A percentile compares a stretch with the other conserved stretches of the same genome.
Conservation (phyloP, 2,888 invertebrate genomes). For the Pristionchus maxplancki region DNA sequence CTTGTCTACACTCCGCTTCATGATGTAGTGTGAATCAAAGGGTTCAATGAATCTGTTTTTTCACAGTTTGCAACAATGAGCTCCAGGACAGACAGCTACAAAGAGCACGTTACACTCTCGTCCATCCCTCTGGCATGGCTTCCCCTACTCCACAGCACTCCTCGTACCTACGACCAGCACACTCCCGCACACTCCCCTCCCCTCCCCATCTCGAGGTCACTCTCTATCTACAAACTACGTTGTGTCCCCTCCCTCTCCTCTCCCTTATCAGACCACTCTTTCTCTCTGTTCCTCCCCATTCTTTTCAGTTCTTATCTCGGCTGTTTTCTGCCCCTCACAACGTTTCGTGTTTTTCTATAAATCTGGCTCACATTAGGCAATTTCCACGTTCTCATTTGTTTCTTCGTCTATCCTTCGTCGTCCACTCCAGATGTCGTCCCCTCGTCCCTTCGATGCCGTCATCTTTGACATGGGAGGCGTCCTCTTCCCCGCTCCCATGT, state of each 20-base stretch:
- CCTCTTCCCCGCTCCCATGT: constrained; percentile 78
- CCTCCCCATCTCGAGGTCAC: neutral
- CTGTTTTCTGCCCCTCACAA: neutral
- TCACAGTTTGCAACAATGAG: no score
- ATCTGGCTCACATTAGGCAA: neutral
- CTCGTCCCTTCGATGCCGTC: constrained; percentile 73
- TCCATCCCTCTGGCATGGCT: no score
- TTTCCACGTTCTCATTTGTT: neutral
- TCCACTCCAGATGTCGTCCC: neutral
- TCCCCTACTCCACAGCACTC: neutral
- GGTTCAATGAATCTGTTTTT: no score
- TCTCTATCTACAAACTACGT: constrained; percentile 40
- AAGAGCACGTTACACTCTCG: no score
- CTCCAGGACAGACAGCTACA: no score
- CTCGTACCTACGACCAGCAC: neutral
- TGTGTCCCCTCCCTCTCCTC: neutral
- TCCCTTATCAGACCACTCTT: constrained; percentile 9
- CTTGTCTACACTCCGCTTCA: no score
- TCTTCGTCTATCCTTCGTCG: neutral
- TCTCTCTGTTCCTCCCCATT: neutral
- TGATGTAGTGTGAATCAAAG: no score
- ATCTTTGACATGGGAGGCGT: constrained; percentile 81
- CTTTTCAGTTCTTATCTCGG: constrained; percentile 5
- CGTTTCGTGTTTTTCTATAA: neutral
- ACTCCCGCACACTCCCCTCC: neutral